phyloP scores from a whole-genome alignment of 2,113 vertebrate species.

The Gnathonemus longibarbis region DNA sequence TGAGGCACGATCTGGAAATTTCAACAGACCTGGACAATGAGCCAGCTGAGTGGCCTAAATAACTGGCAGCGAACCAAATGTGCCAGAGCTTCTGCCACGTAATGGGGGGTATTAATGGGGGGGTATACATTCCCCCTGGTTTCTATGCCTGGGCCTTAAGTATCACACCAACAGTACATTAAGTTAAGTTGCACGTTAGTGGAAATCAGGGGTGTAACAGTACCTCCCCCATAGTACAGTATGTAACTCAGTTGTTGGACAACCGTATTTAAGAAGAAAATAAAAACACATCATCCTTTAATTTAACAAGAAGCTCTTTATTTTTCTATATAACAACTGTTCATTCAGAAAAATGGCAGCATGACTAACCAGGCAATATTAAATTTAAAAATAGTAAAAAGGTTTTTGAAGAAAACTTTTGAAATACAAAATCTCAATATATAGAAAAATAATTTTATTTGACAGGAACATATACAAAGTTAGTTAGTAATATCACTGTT shows the following conservation, averaged over 20 bases:
- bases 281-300: background rate
- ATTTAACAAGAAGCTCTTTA: background rate
- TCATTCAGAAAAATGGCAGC: background rate
- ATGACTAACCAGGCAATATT: background rate
- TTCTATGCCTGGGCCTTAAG: background rate
- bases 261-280: background rate
- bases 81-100: background rate
- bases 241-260: background rate
- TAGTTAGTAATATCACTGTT: background rate
- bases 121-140: background rate
- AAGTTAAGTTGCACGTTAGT: background rate
- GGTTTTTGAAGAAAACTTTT: background rate
- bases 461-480: background rate
- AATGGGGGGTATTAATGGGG: background rate
- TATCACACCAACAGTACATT: background rate
- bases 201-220: background rate
- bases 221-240: background rate
- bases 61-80: background rate
- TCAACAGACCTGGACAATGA: background rate
- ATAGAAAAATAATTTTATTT: no score
- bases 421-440: no score
- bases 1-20: background rate
- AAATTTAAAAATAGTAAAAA: background rate
- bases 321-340: background rate
- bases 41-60: background rate